phyloP scores from a whole-genome alignment of 2,888 invertebrate species.

The Ypsolopha sequella region DNA sequence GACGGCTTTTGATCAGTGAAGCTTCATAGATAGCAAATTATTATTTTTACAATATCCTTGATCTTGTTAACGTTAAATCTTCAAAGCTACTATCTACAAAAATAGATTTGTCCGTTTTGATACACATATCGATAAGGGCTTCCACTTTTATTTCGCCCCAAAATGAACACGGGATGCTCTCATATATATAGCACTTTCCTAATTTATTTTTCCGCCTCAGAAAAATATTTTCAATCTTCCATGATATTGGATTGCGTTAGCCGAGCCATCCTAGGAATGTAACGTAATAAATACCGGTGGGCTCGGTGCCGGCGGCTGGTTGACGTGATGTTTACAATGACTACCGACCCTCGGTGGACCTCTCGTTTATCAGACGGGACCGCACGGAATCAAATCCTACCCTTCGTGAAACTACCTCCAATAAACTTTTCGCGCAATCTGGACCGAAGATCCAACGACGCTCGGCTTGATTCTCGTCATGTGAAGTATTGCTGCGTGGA shows the following conservation, averaged over 20 bases:
- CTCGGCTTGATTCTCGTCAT: no score
- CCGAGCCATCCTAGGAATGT: slow-evolving; percentile 26
- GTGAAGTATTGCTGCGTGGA: background rate
- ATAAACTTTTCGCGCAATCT: background rate
- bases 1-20: no score
- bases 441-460: background rate
- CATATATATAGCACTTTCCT: background rate
- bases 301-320: slow-evolving; percentile 18
- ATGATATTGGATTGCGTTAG: slow-evolving; percentile 33
- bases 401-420: background rate
- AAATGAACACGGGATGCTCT: background rate
- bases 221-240: slow-evolving; percentile 31
- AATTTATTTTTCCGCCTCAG: slow-evolving; percentile 12
- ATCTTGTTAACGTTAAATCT: background rate
- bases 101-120: background rate
- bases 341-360: slow-evolving; percentile 16
- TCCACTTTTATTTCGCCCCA: background rate
- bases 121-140: background rate
- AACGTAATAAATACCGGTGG: slow-evolving; percentile 21
- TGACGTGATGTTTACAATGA: slow-evolving; percentile 25
- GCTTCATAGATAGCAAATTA: no score
- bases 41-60: no score
- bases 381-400: slow-evolving; percentile 1
- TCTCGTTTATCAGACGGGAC: slow-evolving; percentile 16
- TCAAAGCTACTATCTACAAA: background rate